A percentile compares a stretch with the other conserved stretches of the same genome.
Conservation (phyloP, 2,113 vertebrate species). For the Psophia crepitans region DNA sequence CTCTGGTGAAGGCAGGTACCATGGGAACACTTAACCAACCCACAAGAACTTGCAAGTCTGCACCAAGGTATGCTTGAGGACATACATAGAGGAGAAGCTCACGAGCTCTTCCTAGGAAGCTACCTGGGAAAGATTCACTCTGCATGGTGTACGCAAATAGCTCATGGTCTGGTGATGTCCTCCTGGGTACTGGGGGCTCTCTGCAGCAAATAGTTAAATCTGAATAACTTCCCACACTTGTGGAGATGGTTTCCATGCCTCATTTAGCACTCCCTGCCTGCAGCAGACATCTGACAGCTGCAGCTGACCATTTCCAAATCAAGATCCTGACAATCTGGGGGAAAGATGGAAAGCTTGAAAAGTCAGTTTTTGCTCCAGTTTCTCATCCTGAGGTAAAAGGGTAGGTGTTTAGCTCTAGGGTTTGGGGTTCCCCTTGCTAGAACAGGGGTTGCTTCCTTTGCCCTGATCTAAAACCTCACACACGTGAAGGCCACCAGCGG, state of each 20-base stretch:
- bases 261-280: neutral
- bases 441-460: neutral
- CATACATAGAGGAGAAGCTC: fast-evolving
- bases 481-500: neutral
- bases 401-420: neutral
- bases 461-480: neutral
- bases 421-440: too few relatives aligned
- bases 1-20: neutral
- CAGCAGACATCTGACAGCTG: neutral
- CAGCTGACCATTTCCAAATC: neutral
- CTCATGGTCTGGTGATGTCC: neutral
- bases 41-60: neutral
- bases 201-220: neutral
- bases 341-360: neutral
- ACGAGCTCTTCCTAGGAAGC: neutral
- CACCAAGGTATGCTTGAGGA: neutral
- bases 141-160: fast-evolving
- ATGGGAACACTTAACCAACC: fast-evolving
- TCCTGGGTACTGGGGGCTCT: neutral
- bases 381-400: neutral
- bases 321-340: neutral
- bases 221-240: neutral
- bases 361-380: neutral
- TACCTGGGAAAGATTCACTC: neutral
- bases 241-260: neutral